A percentile compares a stretch with the other conserved stretches of the same genome.
Conservation (phyloP, 2,888 invertebrate species). For the Ceriagrion tenellum region DNA sequence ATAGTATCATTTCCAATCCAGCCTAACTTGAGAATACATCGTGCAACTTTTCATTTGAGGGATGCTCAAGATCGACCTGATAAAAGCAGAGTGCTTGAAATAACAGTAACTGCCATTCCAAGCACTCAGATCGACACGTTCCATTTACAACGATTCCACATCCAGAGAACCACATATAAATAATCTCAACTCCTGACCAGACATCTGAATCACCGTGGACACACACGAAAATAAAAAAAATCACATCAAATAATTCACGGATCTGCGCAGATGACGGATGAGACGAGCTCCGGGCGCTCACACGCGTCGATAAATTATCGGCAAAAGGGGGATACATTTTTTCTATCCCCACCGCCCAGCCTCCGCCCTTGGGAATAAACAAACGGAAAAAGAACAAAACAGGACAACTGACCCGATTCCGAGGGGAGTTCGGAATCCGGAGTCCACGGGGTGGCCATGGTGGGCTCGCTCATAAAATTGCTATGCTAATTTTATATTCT, state of each 20-base stretch:
- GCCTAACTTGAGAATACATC: too few species aligned
- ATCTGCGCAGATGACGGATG: constrained; percentile 17
- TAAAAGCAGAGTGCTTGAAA: neutral
- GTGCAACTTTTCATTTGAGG: too few species aligned
- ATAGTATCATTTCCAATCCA: too few species aligned
- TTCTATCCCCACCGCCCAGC: neutral
- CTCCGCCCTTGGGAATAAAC: neutral
- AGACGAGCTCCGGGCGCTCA: neutral
- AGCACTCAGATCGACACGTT: neutral
- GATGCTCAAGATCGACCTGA: neutral
- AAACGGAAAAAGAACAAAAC: neutral
- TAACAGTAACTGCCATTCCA: neutral
- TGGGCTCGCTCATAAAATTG: too few species aligned
- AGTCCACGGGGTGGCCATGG: neutral
- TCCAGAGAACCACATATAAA: neutral
- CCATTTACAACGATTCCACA: neutral
- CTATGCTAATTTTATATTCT: too few species aligned
- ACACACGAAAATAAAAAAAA: neutral
- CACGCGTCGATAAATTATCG: neutral
- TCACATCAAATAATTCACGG: neutral
- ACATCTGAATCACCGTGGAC: neutral
- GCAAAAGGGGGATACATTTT: neutral
- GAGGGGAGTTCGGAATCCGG: neutral
- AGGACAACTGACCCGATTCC: neutral
- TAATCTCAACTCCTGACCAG: neutral